phyloP scores from a whole-genome alignment of 1,140 invertebrate species.

The Cylas formicarius region DNA sequence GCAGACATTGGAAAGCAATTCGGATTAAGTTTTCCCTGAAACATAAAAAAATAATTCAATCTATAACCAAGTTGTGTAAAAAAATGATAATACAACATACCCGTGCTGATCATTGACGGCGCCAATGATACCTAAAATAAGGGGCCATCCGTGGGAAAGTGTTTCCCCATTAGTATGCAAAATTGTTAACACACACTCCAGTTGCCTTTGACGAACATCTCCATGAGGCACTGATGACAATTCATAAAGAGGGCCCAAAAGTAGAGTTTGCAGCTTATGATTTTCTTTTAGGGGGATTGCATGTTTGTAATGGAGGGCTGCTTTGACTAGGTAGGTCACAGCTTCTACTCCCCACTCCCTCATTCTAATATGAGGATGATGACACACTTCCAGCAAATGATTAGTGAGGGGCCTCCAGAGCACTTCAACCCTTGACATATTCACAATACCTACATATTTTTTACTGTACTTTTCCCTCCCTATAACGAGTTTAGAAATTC shows the following conservation, averaged over 20 bases:
- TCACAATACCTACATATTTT: slow-evolving; percentile 61
- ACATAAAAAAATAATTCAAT: slow-evolving; percentile 9
- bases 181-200: slow-evolving; percentile 90
- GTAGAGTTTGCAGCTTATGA: slow-evolving; percentile 77
- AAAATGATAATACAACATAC: slow-evolving; percentile 47
- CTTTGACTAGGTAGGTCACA: slow-evolving; percentile 88
- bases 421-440: slow-evolving; percentile 87
- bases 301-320: slow-evolving; percentile 83
- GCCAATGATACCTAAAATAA: slow-evolving; percentile 89
- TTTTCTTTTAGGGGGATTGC: slow-evolving; percentile 77
- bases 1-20: slow-evolving; percentile 92
- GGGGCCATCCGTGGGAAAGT: slow-evolving; percentile 88
- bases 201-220: slow-evolving; percentile 89
- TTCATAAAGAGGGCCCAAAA: slow-evolving; percentile 83
- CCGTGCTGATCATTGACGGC: slow-evolving; percentile 88
- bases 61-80: background rate
- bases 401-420: slow-evolving; percentile 95
- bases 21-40: slow-evolving; percentile 82
- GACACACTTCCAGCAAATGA: slow-evolving; percentile 91
- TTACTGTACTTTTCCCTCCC: too few relatives aligned
- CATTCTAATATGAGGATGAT: slow-evolving; percentile 91
- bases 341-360: slow-evolving; percentile 97
- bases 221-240: slow-evolving; percentile 81
- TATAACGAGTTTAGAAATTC: too few relatives aligned
- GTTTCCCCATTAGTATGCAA: slow-evolving; percentile 88